Conservation (phyloP, 2,113 vertebrate species). For the Dicrurus megarhynchus region DNA sequence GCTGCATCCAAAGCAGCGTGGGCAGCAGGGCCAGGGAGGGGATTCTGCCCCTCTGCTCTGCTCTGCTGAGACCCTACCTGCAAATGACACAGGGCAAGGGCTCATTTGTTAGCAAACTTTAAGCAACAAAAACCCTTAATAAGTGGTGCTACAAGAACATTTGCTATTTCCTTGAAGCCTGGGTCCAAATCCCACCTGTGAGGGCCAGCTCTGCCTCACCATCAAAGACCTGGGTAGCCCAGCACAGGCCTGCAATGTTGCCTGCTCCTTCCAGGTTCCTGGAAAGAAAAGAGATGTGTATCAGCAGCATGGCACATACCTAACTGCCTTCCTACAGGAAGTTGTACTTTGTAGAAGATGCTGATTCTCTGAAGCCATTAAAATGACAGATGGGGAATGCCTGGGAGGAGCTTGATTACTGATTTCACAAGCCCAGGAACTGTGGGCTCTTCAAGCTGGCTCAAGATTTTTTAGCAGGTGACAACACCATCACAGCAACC, state of each 20-base stretch:
- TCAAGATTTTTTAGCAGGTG: neutral
- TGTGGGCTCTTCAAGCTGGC: neutral
- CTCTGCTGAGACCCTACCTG: neutral
- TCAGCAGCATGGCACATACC: neutral
- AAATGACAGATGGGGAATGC: neutral
- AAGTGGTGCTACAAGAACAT: neutral
- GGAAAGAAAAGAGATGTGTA: neutral
- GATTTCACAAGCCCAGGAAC: neutral
- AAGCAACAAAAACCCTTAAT: neutral
- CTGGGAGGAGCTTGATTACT: neutral
- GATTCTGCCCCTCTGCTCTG: neutral
- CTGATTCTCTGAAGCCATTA: neutral
- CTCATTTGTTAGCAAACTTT: neutral
- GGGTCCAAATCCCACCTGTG: neutral
- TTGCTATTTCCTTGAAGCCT: neutral
- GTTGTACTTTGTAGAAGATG: neutral
- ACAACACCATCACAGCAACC: neutral
- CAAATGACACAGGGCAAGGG: neutral
- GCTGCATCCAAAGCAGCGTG: neutral
- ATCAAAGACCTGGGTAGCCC: too few relatives aligned
- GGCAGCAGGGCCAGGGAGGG: neutral
- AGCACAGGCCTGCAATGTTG: accelerated
- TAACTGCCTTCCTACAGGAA: neutral
- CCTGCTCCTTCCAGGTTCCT: neutral
- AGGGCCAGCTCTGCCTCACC: neutral